Evolutionary conservation across 2,113 vertebrate genomes (phyloP), one percentile per base, ranked within the genome.

Genomic region (Caloenas nicobarica): DNA sequence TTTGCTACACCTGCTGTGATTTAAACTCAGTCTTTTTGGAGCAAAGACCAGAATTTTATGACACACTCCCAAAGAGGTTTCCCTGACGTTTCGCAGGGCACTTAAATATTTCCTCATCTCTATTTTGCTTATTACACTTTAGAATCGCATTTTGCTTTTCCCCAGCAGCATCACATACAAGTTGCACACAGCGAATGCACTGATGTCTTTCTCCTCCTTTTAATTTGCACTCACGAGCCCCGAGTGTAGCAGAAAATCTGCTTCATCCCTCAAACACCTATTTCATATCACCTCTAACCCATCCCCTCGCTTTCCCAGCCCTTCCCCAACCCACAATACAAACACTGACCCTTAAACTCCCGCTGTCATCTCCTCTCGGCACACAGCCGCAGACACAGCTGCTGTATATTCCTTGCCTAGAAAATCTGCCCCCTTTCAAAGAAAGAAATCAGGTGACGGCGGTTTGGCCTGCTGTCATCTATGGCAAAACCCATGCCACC

Each of bases 1-100:
- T 73, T 77, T 40, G 44, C 88, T 71, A 91, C 57, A 93, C 77
- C 70, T 89, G 65, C 81, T 93, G 57, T 0, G 0, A 40, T 64
- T 86, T 70, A 65, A 86, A 34, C 31, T 85, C 62, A 21, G 26
- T 13, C 18, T 46, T 80, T 33, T 3, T 3, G 31, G 38, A 34
- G 5, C 33, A 44, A 86, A 34, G 81, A 72, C 50, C 57, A 74
- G 46, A 56, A 51, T 7, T 26, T 34, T 0, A 3, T 9, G 33
- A 28, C 61, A 72, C 24, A 3, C 31, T 53, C 81, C 44, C 65
- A 33, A 72, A 79, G 56, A 51, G 25, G 12, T 79, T 89, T 66
- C 72, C 61, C 28, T 7, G 5, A 31, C 0, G 0, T 36, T 87
- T 66, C 2, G 0, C 50, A 36, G 38, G 18, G 15, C 2, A 1